Conservation (phyloP, 2,113 vertebrate species). For the Egretta garzetta region DNA sequence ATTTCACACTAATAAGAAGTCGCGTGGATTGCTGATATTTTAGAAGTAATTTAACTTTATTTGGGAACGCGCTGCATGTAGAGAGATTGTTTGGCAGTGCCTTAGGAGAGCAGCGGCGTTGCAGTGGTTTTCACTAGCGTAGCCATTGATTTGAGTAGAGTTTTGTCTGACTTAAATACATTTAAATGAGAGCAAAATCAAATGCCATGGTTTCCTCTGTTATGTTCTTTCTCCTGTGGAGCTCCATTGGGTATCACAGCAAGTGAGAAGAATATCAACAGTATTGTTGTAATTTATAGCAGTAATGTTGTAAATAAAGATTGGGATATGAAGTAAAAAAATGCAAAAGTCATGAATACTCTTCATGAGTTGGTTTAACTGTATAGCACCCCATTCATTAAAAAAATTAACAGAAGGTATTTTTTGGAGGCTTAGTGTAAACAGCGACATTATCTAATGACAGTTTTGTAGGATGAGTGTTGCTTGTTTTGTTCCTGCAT, state of each 20-base stretch:
- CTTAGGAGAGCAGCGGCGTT: neutral
- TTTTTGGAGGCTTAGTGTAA: conserved; percentile 35
- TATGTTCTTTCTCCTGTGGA: neutral
- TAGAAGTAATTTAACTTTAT: conserved; percentile 22
- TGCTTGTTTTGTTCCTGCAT: conserved; percentile 50
- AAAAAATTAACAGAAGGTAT: conserved; percentile 56
- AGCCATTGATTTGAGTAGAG: neutral
- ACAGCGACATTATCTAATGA: neutral
- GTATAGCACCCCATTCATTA: conserved; percentile 52
- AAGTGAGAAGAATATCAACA: conserved; percentile 4
- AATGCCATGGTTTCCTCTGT: neutral
- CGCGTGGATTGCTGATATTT: neutral
- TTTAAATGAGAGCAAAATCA: conserved; percentile 5
- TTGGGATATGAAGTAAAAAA: conserved; percentile 11
- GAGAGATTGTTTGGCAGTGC: neutral
- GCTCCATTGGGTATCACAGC: conserved; percentile 21
- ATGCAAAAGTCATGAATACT: neutral
- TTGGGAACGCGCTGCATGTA: neutral
- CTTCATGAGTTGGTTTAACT: conserved; percentile 46
- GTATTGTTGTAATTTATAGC: neutral
- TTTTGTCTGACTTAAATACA: neutral
- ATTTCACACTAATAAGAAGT: conserved; percentile 31
- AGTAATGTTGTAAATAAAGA: conserved; percentile 13
- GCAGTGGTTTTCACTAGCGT: neutral
- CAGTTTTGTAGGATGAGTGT: conserved; percentile 35